Evolutionary conservation across 2,113 vertebrate genomes (phyloP).

Genomic region (Sterrhoptilus dennistouni): DNA sequence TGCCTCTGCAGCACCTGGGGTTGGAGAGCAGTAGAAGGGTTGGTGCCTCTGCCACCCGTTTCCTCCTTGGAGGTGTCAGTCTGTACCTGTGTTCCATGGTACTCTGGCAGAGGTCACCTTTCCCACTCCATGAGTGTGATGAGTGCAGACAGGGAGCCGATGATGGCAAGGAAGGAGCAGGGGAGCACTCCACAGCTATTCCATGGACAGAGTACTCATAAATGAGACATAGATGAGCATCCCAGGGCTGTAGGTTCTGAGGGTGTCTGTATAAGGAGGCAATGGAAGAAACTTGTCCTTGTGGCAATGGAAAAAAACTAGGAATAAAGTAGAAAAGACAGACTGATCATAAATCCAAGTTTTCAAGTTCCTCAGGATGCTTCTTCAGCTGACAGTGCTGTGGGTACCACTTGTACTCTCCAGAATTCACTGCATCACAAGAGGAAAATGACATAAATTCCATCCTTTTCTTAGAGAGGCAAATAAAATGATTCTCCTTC

Average conservation of each 20-base stretch:
- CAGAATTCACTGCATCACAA: background rate
- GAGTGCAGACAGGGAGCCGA: background rate
- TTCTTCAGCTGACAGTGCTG: background rate
- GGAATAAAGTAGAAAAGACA: background rate
- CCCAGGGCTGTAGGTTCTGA: background rate
- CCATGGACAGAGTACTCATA: background rate
- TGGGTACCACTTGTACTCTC: background rate
- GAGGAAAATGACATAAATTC: background rate
- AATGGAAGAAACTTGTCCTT: background rate
- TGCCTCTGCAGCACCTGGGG: background rate
- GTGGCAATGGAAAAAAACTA: background rate
- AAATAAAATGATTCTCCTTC: background rate
- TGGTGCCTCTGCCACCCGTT: background rate
- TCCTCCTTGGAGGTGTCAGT: background rate
- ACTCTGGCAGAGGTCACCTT: background rate
- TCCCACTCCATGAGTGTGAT: background rate
- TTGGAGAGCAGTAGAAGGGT: background rate
- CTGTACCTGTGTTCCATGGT: background rate
- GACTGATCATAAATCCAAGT: background rate
- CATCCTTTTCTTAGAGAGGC: background rate
- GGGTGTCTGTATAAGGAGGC: rapidly evolving
- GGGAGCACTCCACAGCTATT: background rate
- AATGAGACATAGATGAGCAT: background rate
- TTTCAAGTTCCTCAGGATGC: background rate
- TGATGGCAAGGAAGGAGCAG: background rate